A percentile compares a stretch with the other conserved stretches of the same genome.
Evolutionary conservation across 35 echinoderm and acorn worm species (phyloP).

Genomic region (Ophiothrix spiculata): DNA sequence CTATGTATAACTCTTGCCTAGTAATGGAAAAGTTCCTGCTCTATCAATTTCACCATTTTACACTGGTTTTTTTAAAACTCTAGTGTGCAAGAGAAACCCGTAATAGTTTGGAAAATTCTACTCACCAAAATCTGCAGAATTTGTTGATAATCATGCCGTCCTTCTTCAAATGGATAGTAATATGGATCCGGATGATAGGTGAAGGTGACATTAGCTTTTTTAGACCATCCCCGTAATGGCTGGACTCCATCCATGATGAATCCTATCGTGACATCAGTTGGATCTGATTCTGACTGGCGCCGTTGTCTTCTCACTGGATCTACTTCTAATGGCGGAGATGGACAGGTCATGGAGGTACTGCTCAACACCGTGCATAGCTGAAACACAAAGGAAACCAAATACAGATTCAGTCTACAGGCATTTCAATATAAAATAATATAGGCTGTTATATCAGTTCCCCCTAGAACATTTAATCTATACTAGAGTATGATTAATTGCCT

Average conservation of each 20-base stretch:
- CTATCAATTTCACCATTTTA: no score
- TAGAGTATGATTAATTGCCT: no score
- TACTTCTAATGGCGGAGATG: not conserved
- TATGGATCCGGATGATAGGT: not conserved
- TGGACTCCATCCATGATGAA: not conserved
- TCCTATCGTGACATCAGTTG: not conserved
- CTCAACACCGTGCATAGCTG: not conserved
- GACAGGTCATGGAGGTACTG: not conserved
- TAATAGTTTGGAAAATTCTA: no score
- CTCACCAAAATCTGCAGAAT: not conserved
- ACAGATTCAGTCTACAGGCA: no score
- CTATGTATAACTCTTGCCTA: no score
- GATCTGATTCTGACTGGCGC: not conserved
- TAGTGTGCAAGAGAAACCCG: no score
- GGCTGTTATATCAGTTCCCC: no score
- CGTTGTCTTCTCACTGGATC: not conserved
- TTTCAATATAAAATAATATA: no score
- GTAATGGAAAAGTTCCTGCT: no score
- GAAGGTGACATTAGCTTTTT: not conserved
- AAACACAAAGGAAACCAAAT: no score
- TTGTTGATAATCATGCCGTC: not conserved
- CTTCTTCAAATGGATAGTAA: not conserved
- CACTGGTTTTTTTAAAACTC: no score
- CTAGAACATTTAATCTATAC: no score
- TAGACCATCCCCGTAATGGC: not conserved